A percentile compares a stretch with the other conserved stretches of the same genome.
phyloP scores from a whole-genome alignment of 2,888 invertebrate species.

The Drosophila colorata region DNA sequence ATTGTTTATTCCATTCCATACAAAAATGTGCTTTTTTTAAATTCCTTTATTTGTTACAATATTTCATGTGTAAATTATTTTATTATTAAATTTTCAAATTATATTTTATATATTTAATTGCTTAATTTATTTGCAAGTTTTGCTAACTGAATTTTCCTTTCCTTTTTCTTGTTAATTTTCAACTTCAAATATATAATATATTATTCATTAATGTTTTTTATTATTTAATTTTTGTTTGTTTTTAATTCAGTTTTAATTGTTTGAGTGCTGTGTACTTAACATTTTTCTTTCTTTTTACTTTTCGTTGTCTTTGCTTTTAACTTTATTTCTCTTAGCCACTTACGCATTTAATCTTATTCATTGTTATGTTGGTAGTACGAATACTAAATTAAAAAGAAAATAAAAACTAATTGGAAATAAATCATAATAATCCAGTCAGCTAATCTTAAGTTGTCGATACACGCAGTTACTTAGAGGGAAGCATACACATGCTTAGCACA shows the following conservation, averaged over 20 bases:
- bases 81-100: too few species aligned
- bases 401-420: slow-evolving; percentile 53
- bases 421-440: slow-evolving; percentile 31
- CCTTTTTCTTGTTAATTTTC: background rate
- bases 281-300: background rate
- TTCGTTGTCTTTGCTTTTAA: background rate
- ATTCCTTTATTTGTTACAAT: too few species aligned
- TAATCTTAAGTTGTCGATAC: slow-evolving; percentile 32
- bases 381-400: slow-evolving; percentile 6
- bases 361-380: background rate
- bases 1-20: too few species aligned
- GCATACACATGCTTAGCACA: background rate
- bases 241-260: too few species aligned
- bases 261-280: too few species aligned
- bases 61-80: too few species aligned
- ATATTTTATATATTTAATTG: too few species aligned
- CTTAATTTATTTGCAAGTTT: background rate
- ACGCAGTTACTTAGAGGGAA: slow-evolving; percentile 17
- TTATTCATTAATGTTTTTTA: background rate
- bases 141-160: background rate
- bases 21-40: too few species aligned
- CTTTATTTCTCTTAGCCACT: background rate
- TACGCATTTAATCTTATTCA: background rate
- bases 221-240: too few species aligned
- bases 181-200: background rate